phyloP scores from a whole-genome alignment of 2,888 invertebrate species.

The Perithous albicinctus region DNA sequence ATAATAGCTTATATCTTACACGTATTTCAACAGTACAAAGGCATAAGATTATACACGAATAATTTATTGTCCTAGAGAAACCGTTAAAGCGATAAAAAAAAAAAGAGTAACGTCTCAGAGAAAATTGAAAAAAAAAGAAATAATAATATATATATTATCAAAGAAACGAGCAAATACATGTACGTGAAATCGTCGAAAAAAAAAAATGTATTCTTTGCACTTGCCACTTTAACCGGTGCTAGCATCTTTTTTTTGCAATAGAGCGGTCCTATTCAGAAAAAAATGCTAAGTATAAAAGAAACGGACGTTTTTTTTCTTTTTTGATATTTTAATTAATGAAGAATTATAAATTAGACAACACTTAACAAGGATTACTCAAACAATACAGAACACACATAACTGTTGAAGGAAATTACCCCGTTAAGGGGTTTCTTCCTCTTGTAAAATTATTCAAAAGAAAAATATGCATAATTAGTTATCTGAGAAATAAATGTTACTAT shows the following conservation, averaged over 20 bases:
- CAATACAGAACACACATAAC: constrained; percentile 47
- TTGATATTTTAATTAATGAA: constrained; percentile 35
- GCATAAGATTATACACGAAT: constrained; percentile 51
- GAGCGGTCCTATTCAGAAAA: constrained; percentile 74
- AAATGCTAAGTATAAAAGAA: constrained; percentile 43
- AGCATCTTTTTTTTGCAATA: constrained; percentile 71
- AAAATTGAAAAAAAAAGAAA: constrained; percentile 24
- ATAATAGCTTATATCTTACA: constrained; percentile 42
- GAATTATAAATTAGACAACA: constrained; percentile 14
- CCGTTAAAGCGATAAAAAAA: constrained; percentile 26
- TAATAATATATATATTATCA: neutral
- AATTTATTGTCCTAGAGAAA: constrained; percentile 56
- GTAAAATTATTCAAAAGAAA: constrained; percentile 55
- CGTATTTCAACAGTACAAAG: constrained; percentile 58
- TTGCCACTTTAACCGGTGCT: constrained; percentile 58
- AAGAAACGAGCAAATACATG: constrained; percentile 24
- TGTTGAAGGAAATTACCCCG: constrained; percentile 54
- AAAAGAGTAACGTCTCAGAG: constrained; percentile 35
- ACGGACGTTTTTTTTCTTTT: constrained; percentile 50
- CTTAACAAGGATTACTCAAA: too few relatives aligned
- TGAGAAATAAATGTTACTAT: constrained; percentile 79
- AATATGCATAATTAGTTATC: constrained; percentile 75
- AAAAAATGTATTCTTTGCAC: constrained; percentile 48
- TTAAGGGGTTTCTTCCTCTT: constrained; percentile 59
- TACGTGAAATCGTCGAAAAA: constrained; percentile 1